phyloP scores from a whole-genome alignment of 1,140 invertebrate genomes.

The Zelostemma sp. region DNA sequence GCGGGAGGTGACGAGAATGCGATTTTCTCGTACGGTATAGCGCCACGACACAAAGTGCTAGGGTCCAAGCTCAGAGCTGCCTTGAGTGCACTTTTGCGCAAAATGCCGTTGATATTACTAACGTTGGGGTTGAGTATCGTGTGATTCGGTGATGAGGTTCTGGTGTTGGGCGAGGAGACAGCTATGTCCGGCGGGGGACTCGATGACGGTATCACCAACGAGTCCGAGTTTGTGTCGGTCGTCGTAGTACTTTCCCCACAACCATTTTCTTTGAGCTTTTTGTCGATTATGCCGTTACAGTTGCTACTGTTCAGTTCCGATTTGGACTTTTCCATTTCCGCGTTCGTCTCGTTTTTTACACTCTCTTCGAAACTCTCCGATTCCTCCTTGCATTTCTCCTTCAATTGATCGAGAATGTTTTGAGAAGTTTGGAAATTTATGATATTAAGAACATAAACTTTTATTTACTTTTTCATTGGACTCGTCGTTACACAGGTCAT shows the following conservation, averaged over 20 bases:
- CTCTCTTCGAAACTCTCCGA: background rate
- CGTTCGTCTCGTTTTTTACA: constrained; percentile 4
- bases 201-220: constrained; percentile 49
- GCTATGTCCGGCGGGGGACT: constrained; percentile 51
- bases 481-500: constrained; percentile 7
- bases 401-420: background rate
- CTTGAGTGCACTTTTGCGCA: constrained; percentile 63
- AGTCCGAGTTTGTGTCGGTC: constrained; percentile 60
- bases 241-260: constrained; percentile 55
- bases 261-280: constrained; percentile 37
- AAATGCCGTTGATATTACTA: constrained; percentile 62
- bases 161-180: constrained; percentile 58
- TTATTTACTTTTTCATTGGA: constrained; percentile 11
- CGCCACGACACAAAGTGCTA: constrained; percentile 62
- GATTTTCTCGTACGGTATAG: constrained; percentile 65
- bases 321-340: constrained; percentile 8
- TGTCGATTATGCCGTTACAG: constrained; percentile 30
- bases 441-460: constrained; percentile 2
- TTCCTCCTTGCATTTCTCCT: constrained; percentile 12
- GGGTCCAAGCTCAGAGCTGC: constrained; percentile 70
- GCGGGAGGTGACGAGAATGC: constrained; percentile 57
- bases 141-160: constrained; percentile 61
- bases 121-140: constrained; percentile 43
- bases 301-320: constrained; percentile 14
- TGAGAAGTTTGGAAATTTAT: background rate